Evolutionary conservation across 2,113 vertebrate species (phyloP).

Genomic region (Pseudorasbora parva): DNA sequence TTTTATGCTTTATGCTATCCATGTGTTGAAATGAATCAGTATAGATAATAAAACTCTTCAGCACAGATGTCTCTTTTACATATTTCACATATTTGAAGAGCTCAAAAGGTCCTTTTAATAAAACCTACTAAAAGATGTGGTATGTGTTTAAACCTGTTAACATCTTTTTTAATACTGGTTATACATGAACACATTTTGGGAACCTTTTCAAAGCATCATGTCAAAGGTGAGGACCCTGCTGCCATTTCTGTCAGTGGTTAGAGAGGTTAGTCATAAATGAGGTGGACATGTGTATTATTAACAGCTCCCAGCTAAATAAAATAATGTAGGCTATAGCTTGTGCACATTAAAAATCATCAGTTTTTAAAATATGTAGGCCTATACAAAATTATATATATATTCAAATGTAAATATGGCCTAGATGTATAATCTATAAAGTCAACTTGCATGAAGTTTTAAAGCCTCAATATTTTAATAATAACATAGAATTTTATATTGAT

Average conservation of each 20-base stretch:
- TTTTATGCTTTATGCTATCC: not conserved
- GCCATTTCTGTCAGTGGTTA: not conserved
- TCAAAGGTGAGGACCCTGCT: constrained; percentile 22
- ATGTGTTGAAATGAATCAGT: not conserved
- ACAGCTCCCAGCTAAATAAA: not conserved
- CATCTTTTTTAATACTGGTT: not conserved
- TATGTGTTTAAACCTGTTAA: not conserved
- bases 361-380: too few species aligned
- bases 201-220: not conserved
- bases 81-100: not conserved
- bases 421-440: not conserved
- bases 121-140: not conserved
- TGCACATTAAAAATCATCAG: not conserved
- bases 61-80: not conserved
- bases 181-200: constrained; percentile 9
- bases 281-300: not conserved
- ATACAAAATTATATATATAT: too few species aligned
- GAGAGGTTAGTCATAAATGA: not conserved
- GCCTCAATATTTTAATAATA: too few species aligned
- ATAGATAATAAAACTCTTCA: not conserved
- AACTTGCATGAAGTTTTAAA: not conserved
- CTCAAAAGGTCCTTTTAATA: too few species aligned
- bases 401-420: too few species aligned
- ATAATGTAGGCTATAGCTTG: not conserved
- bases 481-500: not conserved